These are phyloP conservation scores for Gopherus evgoodei DNA, from an alignment of 2,113 vertebrate genomes.

Conservation along the genomic window DNA sequence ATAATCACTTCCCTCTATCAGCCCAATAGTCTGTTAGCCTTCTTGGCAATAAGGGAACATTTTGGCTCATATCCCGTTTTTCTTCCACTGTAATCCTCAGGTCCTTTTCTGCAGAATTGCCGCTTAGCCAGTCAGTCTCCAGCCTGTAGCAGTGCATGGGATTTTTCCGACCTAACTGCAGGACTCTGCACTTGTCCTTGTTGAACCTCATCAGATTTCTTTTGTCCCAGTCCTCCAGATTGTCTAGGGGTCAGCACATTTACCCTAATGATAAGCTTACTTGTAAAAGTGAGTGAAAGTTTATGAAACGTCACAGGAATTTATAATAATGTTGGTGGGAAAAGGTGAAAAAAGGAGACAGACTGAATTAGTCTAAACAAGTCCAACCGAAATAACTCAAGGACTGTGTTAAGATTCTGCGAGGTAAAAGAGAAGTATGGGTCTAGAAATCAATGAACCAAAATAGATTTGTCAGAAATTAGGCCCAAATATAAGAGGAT, in stretches of 20 bases:
- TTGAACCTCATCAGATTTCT: too few relatives aligned
- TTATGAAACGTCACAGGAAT: neutral
- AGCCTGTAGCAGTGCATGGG: too few relatives aligned
- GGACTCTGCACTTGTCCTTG: too few relatives aligned
- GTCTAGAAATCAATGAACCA: neutral
- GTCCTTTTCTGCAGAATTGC: too few relatives aligned
- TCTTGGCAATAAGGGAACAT: too few relatives aligned
- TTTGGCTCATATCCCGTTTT: too few relatives aligned
- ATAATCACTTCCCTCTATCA: too few relatives aligned
- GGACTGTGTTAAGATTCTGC: neutral
- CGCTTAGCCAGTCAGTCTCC: too few relatives aligned
- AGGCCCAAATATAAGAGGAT: neutral
- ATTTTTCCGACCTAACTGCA: too few relatives aligned
- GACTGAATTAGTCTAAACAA: neutral
- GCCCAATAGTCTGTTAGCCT: too few relatives aligned
- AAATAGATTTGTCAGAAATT: neutral
- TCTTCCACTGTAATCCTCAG: too few relatives aligned
- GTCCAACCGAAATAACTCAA: neutral
- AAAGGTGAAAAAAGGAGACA: neutral
- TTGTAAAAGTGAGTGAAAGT: neutral
- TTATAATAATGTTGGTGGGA: neutral
- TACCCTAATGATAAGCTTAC: neutral
- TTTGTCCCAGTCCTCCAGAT: too few relatives aligned
- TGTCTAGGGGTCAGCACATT: neutral
- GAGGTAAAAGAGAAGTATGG: neutral